Conservation (phyloP, 2,797 vertebrate genomes). For the Semaprochilodus insignis region DNA sequence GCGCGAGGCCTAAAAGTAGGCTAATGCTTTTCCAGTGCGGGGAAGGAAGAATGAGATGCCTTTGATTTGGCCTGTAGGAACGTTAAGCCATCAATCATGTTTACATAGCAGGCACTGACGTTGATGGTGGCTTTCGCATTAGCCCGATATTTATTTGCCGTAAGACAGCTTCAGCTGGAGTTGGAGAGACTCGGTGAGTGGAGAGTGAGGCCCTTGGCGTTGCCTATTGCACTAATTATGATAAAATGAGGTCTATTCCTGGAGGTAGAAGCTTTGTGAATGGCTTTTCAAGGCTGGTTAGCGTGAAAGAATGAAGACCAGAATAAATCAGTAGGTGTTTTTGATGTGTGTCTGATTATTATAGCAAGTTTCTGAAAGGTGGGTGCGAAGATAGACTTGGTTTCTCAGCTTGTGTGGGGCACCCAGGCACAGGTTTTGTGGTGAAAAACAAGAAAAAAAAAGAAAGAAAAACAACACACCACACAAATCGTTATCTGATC, state of each 20-base stretch:
- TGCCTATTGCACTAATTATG: not conserved
- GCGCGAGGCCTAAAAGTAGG: constrained; percentile 9
- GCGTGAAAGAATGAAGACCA: not conserved
- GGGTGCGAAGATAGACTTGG: not conserved
- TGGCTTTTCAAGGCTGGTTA: not conserved
- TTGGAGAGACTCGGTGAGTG: not conserved
- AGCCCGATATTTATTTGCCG: not conserved
- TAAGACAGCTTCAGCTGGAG: not conserved
- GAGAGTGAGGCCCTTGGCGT: not conserved
- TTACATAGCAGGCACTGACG: constrained; percentile 6
- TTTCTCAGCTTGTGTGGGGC: not conserved
- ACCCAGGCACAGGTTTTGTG: not conserved
- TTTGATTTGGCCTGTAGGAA: constrained; percentile 13
- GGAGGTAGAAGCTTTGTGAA: not conserved
- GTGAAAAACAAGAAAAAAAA: not conserved
- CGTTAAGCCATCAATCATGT: constrained; percentile 23
- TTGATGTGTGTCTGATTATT: not conserved
- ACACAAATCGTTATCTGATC: not conserved
- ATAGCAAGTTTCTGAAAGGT: not conserved
- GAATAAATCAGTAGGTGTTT: not conserved
- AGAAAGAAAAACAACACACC: not conserved
- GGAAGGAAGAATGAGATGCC: not conserved
- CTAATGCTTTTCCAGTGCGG: constrained; percentile 34
- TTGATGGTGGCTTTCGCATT: constrained; percentile 13
- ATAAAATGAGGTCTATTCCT: constrained; percentile 5